These are phyloP conservation scores for Amphiura filiformis DNA, from an alignment of 35 echinoderm and acorn worm genomes.

Conservation along the genomic window DNA sequence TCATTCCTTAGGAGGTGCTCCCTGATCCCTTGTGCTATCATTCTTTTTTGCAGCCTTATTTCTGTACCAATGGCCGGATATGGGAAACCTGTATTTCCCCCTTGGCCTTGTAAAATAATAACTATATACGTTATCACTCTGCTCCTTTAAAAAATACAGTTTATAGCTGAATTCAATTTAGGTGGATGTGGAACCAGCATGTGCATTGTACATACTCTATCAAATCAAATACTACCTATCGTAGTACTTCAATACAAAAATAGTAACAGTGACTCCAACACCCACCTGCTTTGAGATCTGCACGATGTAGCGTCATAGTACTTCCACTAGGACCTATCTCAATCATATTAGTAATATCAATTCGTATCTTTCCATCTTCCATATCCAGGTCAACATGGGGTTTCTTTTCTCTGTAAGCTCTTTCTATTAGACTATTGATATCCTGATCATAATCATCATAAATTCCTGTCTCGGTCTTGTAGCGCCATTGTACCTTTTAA, in stretches of 20 bases:
- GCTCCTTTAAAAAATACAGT: too few species aligned
- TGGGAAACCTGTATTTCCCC: too few species aligned
- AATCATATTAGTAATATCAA: slow-evolving; percentile 12
- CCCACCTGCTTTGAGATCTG: not conserved
- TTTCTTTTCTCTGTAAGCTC: slow-evolving; percentile 4
- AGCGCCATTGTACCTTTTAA: slow-evolving; percentile 15
- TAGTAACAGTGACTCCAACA: too few species aligned
- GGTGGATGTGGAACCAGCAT: too few species aligned
- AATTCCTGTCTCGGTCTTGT: not conserved
- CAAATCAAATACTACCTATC: not conserved
- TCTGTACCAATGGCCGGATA: too few species aligned
- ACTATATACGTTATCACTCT: too few species aligned
- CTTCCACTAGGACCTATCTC: not conserved
- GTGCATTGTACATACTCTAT: too few species aligned
- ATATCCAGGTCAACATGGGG: not conserved
- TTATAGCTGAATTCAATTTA: too few species aligned
- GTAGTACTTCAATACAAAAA: not conserved
- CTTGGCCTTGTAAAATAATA: too few species aligned
- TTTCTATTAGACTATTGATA: slow-evolving; percentile 8
- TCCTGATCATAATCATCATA: slow-evolving; percentile 20
- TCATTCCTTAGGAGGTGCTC: too few species aligned
- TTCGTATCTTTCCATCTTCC: not conserved
- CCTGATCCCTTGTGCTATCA: too few species aligned
- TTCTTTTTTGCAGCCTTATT: too few species aligned
- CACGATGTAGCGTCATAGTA: not conserved